These are phyloP conservation scores for Cacoxenus indagator DNA, from an alignment of 2,888 invertebrate genomes.

Conservation along the genomic window DNA sequence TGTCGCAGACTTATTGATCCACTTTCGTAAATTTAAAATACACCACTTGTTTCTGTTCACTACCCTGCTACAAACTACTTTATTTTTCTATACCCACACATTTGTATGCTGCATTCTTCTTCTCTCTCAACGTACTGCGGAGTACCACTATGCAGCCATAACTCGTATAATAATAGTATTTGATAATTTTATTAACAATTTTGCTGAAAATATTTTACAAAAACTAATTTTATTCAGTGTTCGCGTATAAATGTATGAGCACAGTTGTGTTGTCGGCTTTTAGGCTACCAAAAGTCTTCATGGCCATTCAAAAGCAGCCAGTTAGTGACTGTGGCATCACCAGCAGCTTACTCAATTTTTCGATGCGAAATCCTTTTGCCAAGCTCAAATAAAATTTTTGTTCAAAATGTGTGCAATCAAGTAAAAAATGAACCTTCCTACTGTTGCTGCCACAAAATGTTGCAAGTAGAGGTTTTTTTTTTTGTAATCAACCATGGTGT, in stretches of 20 bases:
- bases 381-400: conserved; percentile 62
- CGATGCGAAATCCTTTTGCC: neutral
- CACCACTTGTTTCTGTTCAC: too few species aligned
- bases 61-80: too few species aligned
- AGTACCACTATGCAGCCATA: neutral
- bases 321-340: conserved; percentile 30
- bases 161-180: conserved; percentile 57
- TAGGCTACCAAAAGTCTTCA: conserved; percentile 38
- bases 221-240: neutral
- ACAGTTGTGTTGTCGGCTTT: conserved; percentile 40
- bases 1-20: too few species aligned
- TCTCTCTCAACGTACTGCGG: neutral
- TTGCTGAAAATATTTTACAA: conserved; percentile 61
- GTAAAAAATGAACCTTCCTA: conserved; percentile 51
- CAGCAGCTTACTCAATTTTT: conserved; percentile 26
- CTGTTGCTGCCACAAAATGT: neutral
- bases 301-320: neutral
- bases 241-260: conserved; percentile 24
- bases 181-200: conserved; percentile 65
- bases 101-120: neutral
- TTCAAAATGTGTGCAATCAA: conserved; percentile 61
- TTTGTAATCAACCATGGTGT: neutral
- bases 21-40: too few species aligned
- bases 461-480: neutral
- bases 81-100: neutral